phyloP scores from a whole-genome alignment of 1,140 invertebrate species.

The Caenorhabditis inopinata region DNA sequence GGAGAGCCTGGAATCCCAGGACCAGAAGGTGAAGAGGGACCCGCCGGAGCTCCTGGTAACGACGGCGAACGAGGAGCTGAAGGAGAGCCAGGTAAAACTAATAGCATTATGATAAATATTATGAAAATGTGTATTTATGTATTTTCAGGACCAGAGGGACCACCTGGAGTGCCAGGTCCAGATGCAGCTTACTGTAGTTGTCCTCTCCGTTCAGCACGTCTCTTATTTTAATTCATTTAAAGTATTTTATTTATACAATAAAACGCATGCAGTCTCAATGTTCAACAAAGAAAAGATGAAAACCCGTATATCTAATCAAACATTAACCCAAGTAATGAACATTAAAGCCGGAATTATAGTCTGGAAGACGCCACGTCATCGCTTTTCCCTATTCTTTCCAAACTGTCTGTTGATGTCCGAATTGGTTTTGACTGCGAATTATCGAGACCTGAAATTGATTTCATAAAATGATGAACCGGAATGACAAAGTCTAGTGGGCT shows the following conservation, averaged over 20 bases:
- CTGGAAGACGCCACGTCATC: neutral
- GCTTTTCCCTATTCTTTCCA: neutral
- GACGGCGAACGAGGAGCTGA: neutral
- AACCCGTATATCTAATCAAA: neutral
- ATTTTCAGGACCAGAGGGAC: neutral
- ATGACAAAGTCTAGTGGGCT: too few relatives aligned
- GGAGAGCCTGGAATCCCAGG: neutral
- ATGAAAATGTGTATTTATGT: neutral
- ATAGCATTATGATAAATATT: neutral
- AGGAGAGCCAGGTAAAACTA: neutral
- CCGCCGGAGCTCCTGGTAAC: neutral
- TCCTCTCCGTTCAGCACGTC: constrained; percentile 1
- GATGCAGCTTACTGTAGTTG: constrained; percentile 9
- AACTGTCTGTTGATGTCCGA: constrained; percentile 24
- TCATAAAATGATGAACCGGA: too few relatives aligned
- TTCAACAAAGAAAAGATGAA: neutral
- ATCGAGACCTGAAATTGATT: neutral
- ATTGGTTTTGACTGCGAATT: neutral
- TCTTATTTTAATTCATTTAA: neutral
- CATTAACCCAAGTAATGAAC: neutral
- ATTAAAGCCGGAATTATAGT: constrained; percentile 9
- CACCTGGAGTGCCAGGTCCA: neutral
- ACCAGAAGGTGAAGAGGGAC: constrained; percentile 17
- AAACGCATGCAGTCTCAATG: neutral
- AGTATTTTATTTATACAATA: neutral